A percentile compares a stretch with the other conserved stretches of the same genome.
phyloP scores from a whole-genome alignment of 2,888 invertebrate genomes.

The Hyposoter didymator region DNA sequence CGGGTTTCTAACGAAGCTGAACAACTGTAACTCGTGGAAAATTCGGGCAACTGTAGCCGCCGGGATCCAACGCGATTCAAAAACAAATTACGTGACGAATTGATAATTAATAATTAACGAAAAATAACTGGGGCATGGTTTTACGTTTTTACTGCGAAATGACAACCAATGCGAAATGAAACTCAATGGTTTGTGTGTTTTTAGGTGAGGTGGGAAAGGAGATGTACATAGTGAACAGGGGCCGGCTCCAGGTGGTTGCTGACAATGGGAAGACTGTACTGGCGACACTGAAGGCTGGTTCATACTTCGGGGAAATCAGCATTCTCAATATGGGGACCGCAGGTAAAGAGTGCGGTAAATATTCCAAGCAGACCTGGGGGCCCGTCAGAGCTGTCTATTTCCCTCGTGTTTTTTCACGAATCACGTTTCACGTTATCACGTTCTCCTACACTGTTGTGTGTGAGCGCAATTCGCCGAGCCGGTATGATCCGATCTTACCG shows the following conservation, averaged over 20 bases:
- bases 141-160: not conserved
- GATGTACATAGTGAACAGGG: slow-evolving; percentile 99
- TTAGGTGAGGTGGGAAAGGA: slow-evolving; percentile 99
- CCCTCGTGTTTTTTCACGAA: slow-evolving; percentile 76
- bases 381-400: slow-evolving; percentile 76
- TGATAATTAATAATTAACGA: not conserved
- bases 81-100: not conserved
- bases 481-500: slow-evolving; percentile 82
- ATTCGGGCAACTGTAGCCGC: no score
- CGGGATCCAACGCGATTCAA: not conserved
- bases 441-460: slow-evolving; percentile 73
- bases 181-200: slow-evolving; percentile 71
- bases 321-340: slow-evolving; percentile 99
- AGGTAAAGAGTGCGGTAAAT: slow-evolving; percentile 98
- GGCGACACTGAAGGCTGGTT: slow-evolving; percentile 98
- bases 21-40: no score
- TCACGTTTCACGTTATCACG: slow-evolving; percentile 79
- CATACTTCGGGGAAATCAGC: slow-evolving; percentile 99
- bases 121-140: not conserved
- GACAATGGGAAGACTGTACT: slow-evolving; percentile 98
- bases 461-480: slow-evolving; percentile 80
- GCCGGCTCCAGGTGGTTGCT: slow-evolving; percentile 96
- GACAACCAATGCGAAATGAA: not conserved
- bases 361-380: slow-evolving; percentile 86
- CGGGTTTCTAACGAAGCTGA: no score